Evolutionary conservation across 2,797 vertebrate species (phyloP).

Genomic region (Acrocephalus scirpaceus): DNA sequence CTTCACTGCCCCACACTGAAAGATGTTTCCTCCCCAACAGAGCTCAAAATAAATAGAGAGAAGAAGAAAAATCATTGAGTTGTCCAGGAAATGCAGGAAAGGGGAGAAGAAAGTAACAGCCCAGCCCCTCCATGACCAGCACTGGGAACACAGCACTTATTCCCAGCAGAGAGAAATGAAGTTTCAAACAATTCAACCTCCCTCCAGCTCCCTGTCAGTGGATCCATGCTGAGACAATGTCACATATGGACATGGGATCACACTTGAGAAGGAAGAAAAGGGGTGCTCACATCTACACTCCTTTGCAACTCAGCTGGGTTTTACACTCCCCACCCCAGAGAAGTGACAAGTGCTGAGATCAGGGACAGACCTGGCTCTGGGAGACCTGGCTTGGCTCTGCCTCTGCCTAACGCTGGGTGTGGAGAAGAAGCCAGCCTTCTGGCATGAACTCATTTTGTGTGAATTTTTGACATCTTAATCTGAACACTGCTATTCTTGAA

Average conservation of each 20-base stretch:
- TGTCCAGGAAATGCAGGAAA: background rate
- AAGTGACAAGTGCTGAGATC: fast-evolving
- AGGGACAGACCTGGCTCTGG: background rate
- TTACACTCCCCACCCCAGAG: background rate
- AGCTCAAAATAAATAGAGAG: fast-evolving
- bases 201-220: background rate
- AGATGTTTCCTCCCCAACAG: background rate
- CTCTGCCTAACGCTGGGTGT: background rate
- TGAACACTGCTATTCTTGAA: background rate
- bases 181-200: background rate
- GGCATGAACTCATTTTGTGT: background rate
- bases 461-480: background rate
- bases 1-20: background rate
- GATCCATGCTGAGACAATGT: fast-evolving
- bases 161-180: background rate
- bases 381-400: background rate
- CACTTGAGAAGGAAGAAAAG: background rate
- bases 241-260: background rate
- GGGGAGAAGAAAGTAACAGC: background rate
- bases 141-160: fast-evolving
- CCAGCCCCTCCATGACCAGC: background rate
- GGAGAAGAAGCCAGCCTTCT: background rate
- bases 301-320: background rate
- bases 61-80: background rate
- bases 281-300: background rate